Conservation (phyloP, 2,113 vertebrate species). For the Shinisaurus crocodilurus region DNA sequence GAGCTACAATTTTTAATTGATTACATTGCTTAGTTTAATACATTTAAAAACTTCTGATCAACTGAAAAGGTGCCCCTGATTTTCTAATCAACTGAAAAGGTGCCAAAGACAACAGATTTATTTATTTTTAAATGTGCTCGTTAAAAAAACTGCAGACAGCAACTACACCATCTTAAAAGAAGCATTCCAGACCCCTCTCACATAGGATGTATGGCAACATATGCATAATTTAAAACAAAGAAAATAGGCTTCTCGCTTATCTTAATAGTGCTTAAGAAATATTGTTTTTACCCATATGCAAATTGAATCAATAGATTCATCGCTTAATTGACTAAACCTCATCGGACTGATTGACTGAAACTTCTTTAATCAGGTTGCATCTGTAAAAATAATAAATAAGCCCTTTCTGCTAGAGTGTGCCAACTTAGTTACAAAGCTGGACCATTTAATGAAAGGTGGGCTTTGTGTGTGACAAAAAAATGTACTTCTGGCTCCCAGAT, state of each 20-base stretch:
- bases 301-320: too few species aligned
- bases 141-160: background rate
- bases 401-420: background rate
- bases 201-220: background rate
- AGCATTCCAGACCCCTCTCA: background rate
- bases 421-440: background rate
- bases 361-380: too few species aligned
- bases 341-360: too few species aligned
- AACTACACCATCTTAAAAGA: background rate
- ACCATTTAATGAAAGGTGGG: background rate
- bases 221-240: too few species aligned
- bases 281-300: too few species aligned
- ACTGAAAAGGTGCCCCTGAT: background rate
- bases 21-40: background rate
- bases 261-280: too few species aligned
- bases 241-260: too few species aligned
- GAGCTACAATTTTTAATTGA: background rate
- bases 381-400: background rate
- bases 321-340: too few species aligned
- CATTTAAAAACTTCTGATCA: background rate
- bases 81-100: background rate
- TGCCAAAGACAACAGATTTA: background rate
- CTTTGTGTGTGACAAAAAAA: background rate
- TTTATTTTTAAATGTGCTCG: background rate
- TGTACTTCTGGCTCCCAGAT: background rate